phyloP scores from a whole-genome alignment of 2,113 vertebrate species.

The Azemiops feae region DNA sequence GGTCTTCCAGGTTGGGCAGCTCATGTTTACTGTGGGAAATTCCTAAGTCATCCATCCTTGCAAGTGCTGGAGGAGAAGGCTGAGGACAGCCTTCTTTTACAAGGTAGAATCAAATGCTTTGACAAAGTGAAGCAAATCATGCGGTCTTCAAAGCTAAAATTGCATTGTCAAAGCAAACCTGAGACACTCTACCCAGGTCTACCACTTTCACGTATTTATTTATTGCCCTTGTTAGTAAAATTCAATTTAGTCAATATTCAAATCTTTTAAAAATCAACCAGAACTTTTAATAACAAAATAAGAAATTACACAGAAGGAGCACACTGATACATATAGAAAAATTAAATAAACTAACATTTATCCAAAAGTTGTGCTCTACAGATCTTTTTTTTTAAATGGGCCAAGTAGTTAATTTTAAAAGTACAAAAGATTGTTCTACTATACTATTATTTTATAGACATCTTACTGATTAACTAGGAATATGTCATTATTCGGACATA shows the following conservation, averaged over 20 bases:
- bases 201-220: background rate
- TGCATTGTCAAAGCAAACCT: background rate
- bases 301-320: background rate
- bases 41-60: too few relatives aligned
- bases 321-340: background rate
- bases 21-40: too few relatives aligned
- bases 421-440: background rate
- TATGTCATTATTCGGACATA: background rate
- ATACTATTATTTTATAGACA: background rate
- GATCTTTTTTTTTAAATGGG: background rate
- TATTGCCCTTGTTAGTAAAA: background rate
- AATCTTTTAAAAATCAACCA: background rate
- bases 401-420: conserved; percentile 1
- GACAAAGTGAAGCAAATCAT: background rate
- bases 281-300: background rate
- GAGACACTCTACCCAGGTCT: background rate
- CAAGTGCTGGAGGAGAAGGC: background rate
- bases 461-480: background rate
- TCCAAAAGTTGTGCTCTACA: background rate
- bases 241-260: background rate
- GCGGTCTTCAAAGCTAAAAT: background rate
- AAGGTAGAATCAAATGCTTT: background rate
- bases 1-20: too few relatives aligned
- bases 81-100: background rate
- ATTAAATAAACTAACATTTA: background rate